Evolutionary conservation across 2,888 invertebrate genomes (phyloP).

Genomic region (Autographa gamma): DNA sequence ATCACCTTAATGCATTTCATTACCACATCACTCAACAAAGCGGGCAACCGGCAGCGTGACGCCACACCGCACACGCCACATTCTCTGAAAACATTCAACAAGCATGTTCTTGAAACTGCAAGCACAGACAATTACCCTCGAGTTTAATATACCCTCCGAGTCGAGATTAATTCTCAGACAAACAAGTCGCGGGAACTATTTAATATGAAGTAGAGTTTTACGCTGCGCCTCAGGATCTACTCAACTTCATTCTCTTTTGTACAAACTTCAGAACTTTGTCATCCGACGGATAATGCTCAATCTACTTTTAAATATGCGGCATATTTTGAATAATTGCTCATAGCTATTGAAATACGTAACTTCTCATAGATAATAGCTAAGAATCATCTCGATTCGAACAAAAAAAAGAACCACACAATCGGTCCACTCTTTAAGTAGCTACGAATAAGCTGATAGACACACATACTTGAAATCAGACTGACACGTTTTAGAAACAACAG

Average conservation of each 20-base stretch:
- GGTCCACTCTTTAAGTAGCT: too few relatives aligned
- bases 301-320: neutral
- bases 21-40: neutral
- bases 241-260: neutral
- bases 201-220: neutral
- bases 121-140: neutral
- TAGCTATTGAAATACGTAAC: too few relatives aligned
- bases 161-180: neutral
- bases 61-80: neutral
- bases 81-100: neutral
- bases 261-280: neutral
- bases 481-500: too few relatives aligned
- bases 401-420: too few relatives aligned
- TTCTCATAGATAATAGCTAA: too few relatives aligned
- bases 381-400: too few relatives aligned
- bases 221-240: neutral
- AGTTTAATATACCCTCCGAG: neutral
- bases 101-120: neutral
- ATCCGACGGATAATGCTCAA: neutral
- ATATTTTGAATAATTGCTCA: too few relatives aligned
- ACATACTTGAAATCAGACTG: too few relatives aligned
- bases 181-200: neutral
- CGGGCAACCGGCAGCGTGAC: neutral
- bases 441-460: too few relatives aligned
- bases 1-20: neutral